Base-by-base conservation (phyloP, 1,140 invertebrate genomes). In the Bombus sibiricus region DNA sequence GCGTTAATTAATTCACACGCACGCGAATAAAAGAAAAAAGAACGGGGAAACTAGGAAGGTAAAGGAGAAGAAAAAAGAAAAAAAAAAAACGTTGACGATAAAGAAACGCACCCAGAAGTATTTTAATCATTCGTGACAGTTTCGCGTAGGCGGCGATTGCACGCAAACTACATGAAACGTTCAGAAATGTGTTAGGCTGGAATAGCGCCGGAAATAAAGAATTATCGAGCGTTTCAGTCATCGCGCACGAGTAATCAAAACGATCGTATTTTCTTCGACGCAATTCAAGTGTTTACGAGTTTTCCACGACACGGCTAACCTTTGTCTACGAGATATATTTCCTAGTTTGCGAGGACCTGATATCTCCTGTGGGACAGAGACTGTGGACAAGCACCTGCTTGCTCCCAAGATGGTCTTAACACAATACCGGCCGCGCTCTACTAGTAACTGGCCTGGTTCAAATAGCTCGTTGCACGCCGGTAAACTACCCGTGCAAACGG, bases 361-460 rank as follows among this genome's bases (percentile, higher is more conserved):
- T 91, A 87, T 25, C 81, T 90, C 89, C 89, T 80, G 2, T 43
- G 90, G 73, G 90, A 87, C 59, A 85, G 37, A 64, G 77, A 34
- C n/a, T 66, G 64, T 32, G 37, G 47, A 53, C 47, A 69, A 78
- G 82, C 90, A 91, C 82, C 90, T 91, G 90, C 75, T 89, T 86
- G 85, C 85, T 91, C 90, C 90, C 90, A 91, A 89, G 87, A 82
- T 81, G 89, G 79, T 75, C 84, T 85, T 87, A 90, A 88, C 89
- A 79, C 90, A 83, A 90, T 87, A 85, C 80, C 76, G 10, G 41
- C 53, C 37, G 75, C 66, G 62, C 85, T 77, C 75, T 72, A 81
- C 69, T 82, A 64, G 83, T 84, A 90, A 84, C 86, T 83, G 64
- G 75, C 83, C 62, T 41, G 39, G 3, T 78, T 88, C 78, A 75